These are phyloP conservation scores for Neotoxoptera formosana DNA, from an alignment of 1,140 invertebrate species.

Conservation along the genomic window DNA sequence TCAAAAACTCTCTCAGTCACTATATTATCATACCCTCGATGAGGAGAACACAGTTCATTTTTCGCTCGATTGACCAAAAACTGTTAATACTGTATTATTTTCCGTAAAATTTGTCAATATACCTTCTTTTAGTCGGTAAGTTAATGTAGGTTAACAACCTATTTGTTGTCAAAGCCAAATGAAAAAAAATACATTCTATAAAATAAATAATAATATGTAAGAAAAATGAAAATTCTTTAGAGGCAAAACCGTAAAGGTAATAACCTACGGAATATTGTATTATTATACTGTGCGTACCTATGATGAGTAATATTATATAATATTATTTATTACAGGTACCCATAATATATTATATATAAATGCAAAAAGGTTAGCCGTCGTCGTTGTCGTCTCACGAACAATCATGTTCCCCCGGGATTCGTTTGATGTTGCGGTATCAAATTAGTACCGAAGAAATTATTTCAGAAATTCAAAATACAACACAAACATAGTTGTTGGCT, in stretches of 20 bases:
- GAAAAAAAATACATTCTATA: too few species aligned
- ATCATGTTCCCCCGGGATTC: background rate
- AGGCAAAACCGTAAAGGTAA: background rate
- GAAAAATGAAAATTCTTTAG: background rate
- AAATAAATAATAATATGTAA: background rate
- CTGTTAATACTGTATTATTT: too few species aligned
- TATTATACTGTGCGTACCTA: background rate
- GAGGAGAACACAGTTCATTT: too few species aligned
- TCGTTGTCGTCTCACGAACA: background rate
- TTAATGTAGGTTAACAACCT: too few species aligned
- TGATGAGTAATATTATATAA: background rate
- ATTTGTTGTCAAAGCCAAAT: too few species aligned
- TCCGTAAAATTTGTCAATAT: too few species aligned
- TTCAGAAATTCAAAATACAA: background rate
- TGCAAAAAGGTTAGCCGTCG: background rate
- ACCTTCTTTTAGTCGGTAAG: too few species aligned
- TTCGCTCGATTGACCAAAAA: too few species aligned
- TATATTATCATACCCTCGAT: too few species aligned
- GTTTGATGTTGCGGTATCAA: constrained; percentile 18
- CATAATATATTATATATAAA: background rate
- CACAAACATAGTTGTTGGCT: background rate
- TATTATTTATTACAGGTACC: background rate
- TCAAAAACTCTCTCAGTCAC: too few species aligned
- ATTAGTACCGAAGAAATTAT: constrained; percentile 4
- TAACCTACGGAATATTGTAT: too few species aligned